Percentiles rank a stretch among this genome's conserved stretches.
Evolutionary conservation across 2,888 invertebrate species (phyloP).

Genomic region (Oscheius sp.): DNA sequence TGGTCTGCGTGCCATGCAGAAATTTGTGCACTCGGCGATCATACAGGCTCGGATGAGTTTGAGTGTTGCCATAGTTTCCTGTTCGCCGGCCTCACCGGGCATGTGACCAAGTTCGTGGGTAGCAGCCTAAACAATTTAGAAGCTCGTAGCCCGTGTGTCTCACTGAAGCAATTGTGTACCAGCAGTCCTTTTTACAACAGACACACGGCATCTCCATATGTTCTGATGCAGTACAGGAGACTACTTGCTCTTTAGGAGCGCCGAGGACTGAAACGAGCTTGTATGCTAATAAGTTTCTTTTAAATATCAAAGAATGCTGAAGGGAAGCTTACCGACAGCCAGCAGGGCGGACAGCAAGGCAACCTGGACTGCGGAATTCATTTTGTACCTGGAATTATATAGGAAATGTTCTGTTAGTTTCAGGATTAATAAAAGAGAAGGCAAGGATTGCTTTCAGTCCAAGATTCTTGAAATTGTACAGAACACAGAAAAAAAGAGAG

Average conservation of each 20-base stretch:
- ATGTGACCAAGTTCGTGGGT: slow-evolving; percentile 72
- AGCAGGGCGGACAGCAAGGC: slow-evolving; percentile 12
- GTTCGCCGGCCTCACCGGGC: slow-evolving; percentile 72
- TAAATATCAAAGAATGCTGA: not conserved
- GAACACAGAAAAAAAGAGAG: too few relatives aligned
- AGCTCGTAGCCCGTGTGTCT: not conserved
- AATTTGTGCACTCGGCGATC: slow-evolving; percentile 64
- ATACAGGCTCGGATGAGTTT: slow-evolving; percentile 70
- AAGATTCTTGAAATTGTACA: too few relatives aligned
- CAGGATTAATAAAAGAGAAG: not conserved
- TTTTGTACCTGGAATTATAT: slow-evolving; percentile 12
- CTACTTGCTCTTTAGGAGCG: slow-evolving; percentile 38
- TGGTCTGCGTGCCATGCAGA: slow-evolving; percentile 51
- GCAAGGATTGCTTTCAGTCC: too few relatives aligned
- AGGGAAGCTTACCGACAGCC: slow-evolving; percentile 14
- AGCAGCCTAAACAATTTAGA: slow-evolving; percentile 53
- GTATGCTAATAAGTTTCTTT: not conserved
- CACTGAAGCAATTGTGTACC: slow-evolving; percentile 70
- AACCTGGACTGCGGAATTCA: slow-evolving; percentile 26
- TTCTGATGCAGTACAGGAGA: slow-evolving; percentile 52
- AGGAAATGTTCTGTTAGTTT: not conserved
- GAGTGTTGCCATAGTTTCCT: slow-evolving; percentile 70
- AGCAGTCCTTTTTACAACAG: slow-evolving; percentile 72
- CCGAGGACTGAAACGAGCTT: slow-evolving; percentile 21
- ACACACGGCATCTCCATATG: slow-evolving; percentile 62